Conservation (phyloP, 2,797 vertebrate species). For the Erethizon dorsatum region DNA sequence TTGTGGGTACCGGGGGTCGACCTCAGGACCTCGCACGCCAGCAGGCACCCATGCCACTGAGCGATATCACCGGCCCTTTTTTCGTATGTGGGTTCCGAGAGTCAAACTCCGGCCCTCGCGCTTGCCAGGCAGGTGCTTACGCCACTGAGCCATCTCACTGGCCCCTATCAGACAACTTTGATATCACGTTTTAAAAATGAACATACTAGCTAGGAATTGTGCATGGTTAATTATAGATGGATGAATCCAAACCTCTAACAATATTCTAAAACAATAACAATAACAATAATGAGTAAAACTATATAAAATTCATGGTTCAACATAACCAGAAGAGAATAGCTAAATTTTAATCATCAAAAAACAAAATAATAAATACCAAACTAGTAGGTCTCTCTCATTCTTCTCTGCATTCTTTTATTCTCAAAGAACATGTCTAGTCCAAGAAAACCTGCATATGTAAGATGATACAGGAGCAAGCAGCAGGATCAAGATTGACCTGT, state of each 20-base stretch:
- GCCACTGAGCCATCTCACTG: too few relatives aligned
- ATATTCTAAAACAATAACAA: background rate
- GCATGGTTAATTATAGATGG: background rate
- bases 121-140: too few relatives aligned
- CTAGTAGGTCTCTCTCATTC: background rate
- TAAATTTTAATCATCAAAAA: background rate
- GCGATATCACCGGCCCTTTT: too few relatives aligned
- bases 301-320: background rate
- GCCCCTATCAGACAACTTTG: background rate
- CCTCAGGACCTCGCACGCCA: too few relatives aligned
- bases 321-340: background rate
- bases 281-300: background rate
- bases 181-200: background rate
- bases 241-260: background rate
- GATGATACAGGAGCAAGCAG: rapidly evolving
- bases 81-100: too few relatives aligned
- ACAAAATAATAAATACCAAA: background rate
- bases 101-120: too few relatives aligned
- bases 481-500: background rate
- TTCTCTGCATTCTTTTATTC: background rate
- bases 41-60: too few relatives aligned
- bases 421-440: background rate
- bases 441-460: background rate
- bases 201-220: background rate
- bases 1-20: too few relatives aligned